Evolutionary conservation across 2,113 vertebrate species (phyloP).

Genomic region (Salvelinus fontinalis): DNA sequence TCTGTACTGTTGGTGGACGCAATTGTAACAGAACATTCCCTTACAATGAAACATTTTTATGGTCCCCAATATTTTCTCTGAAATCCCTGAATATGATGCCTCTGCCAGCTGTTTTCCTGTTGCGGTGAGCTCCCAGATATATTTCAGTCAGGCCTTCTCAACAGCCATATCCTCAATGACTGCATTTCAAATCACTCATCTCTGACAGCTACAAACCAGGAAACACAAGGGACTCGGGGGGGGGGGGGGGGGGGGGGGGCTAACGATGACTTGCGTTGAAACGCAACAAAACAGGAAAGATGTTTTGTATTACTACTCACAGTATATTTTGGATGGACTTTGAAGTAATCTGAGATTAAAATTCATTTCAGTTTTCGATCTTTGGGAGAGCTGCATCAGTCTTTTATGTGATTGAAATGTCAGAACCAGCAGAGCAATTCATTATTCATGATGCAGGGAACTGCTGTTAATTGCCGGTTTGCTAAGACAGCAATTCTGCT

Average conservation of each 20-base stretch:
- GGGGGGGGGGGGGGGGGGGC: too few relatives aligned
- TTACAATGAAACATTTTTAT: conserved; percentile 2
- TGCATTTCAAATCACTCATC: conserved; percentile 17
- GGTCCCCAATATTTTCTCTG: not conserved
- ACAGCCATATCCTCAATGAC: not conserved
- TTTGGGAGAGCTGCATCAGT: too few relatives aligned
- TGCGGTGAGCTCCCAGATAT: conserved; percentile 10
- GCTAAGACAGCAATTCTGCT: too few relatives aligned
- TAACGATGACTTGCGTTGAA: not conserved
- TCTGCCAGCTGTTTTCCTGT: conserved; percentile 12
- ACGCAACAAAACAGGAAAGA: not conserved
- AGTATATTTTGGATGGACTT: not conserved
- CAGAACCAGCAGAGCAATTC: too few relatives aligned
- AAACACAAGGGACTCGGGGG: not conserved
- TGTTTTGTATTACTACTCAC: not conserved
- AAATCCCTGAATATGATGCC: conserved; percentile 5
- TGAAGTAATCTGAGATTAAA: not conserved
- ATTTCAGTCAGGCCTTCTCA: conserved; percentile 3
- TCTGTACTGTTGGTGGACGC: not conserved
- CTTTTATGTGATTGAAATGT: too few relatives aligned
- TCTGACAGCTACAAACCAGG: not conserved
- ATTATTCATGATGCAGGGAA: too few relatives aligned
- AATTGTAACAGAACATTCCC: not conserved
- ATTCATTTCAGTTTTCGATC: not conserved
- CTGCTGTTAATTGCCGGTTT: too few relatives aligned